Evolutionary conservation across 2,888 invertebrate genomes (phyloP), one percentile per base, ranked within the genome.

Genomic region (Leucophenga maculata): DNA sequence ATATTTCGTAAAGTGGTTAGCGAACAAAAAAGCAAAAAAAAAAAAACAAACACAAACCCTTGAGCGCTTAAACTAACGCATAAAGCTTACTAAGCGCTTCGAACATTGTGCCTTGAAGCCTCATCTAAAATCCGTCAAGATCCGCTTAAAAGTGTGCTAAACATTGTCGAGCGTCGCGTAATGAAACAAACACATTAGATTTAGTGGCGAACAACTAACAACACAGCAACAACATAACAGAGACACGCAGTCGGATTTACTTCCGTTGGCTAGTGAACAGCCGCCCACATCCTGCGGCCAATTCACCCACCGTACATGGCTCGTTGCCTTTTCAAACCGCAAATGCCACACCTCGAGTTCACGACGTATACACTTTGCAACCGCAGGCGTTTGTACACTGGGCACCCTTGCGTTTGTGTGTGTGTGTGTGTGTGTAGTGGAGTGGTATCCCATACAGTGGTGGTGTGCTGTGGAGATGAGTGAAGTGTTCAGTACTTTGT

Each of bases 321-420:
- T 9, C 39, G 11, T 1, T 39, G 39, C 39, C 39, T 39, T 39
- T 39, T 39, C 11, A 39, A 60, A 60, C 60, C 60, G 18, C 44
- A 60, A 32, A 32, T 9, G 60, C 44, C 60, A 60, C 60, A 20
- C 60, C 60, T 39, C 44, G 39, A 39, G 44, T 60, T 60, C 60
- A n/a, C 59, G 32, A 31, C 31, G 16, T 18, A 31, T 32, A 16
- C 39, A 39, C 44, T 39, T 39, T 20, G 44, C 44, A 18, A 69
- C 79, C 75, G 73, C 73, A 75, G 80, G 77, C 79, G 73, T 69
- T 76, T 73, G n/a, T 55, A 68, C 26, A 26, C 76, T 75, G 20
- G 55, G 55, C 55, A 55, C 4, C 22, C 13, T 9, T 13, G 9
- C n/a, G 14, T n/a, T n/a, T n/a, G 18, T 20, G 22, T 26, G 20